Percentiles rank a stretch among this genome's conserved stretches.
phyloP scores from a whole-genome alignment of 2,113 vertebrate genomes.

The Ameiurus melas region DNA sequence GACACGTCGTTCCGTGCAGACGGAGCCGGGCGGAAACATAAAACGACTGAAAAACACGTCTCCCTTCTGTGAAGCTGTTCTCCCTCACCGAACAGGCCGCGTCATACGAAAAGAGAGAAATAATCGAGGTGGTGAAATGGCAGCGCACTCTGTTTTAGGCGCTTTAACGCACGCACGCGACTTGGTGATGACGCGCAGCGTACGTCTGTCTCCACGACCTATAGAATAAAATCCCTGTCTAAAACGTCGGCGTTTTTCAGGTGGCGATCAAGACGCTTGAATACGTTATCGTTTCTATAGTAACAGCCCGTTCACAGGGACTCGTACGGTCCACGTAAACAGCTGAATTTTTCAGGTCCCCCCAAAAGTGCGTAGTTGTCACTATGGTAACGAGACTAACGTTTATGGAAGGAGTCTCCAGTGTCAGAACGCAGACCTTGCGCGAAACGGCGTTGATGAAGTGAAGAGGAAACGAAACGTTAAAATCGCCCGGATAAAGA shows the following conservation, averaged over 20 bases:
- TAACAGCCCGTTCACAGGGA: not conserved
- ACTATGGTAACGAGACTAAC: not conserved
- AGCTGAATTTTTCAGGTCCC: not conserved
- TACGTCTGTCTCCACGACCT: not conserved
- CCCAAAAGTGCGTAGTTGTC: too few relatives aligned
- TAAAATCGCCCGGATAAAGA: not conserved
- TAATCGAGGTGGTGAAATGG: not conserved
- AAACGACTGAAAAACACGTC: too few relatives aligned
- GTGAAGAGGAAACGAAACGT: not conserved
- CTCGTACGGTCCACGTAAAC: not conserved
- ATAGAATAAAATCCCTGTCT: not conserved
- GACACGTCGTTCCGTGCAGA: not conserved
- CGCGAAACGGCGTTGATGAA: too few relatives aligned
- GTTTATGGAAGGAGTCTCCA: not conserved
- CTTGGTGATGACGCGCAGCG: too few relatives aligned
- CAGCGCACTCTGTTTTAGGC: too few relatives aligned
- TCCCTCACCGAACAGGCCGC: not conserved
- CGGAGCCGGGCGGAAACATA: not conserved
- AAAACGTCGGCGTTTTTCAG: not conserved
- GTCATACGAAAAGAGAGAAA: not conserved
- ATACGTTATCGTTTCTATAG: not conserved
- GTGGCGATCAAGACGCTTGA: too few relatives aligned
- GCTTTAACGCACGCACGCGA: too few relatives aligned
- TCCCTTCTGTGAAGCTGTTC: not conserved
- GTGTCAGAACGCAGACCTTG: not conserved